Evolutionary conservation across 2,888 invertebrate species (phyloP).

Genomic region (Eristalis intricaria): DNA sequence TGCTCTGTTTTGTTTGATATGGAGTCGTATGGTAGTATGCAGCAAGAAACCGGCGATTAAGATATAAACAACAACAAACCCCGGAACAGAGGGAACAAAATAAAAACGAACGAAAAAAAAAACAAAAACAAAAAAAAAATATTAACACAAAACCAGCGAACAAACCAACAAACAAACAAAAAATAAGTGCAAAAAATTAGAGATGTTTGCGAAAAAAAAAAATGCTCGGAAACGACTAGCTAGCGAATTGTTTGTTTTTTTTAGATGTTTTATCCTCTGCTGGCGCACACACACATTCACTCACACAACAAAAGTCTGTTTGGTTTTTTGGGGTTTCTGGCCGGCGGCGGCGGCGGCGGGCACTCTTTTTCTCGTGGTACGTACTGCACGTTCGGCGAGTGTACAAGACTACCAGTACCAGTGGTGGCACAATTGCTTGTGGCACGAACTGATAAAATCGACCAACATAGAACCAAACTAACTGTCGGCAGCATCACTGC

Average conservation of each 20-base stretch:
- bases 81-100: background rate
- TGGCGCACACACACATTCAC: conserved; percentile 55
- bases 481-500: conserved; percentile 48
- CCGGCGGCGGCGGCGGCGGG: conserved; percentile 56
- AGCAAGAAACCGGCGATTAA: conserved; percentile 60
- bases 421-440: conserved; percentile 72
- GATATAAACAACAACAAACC: conserved; percentile 67
- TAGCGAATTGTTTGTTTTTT: conserved; percentile 59
- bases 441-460: conserved; percentile 71
- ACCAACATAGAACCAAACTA: conserved; percentile 67
- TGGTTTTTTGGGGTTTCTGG: conserved; percentile 29
- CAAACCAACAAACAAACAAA: background rate
- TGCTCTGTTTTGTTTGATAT: conserved; percentile 26
- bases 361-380: conserved; percentile 46
- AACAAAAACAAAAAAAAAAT: background rate
- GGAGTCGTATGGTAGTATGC: conserved; percentile 12
- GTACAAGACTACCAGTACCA: conserved; percentile 71
- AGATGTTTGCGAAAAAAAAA: background rate
- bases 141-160: conserved; percentile 30
- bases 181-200: background rate
- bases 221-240: conserved; percentile 60
- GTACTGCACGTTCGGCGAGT: conserved; percentile 69
- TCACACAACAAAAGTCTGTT: conserved; percentile 43
- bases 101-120: background rate
- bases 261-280: conserved; percentile 35